Conservation (phyloP, 2,113 vertebrate species). For the Trachemys scripta region DNA sequence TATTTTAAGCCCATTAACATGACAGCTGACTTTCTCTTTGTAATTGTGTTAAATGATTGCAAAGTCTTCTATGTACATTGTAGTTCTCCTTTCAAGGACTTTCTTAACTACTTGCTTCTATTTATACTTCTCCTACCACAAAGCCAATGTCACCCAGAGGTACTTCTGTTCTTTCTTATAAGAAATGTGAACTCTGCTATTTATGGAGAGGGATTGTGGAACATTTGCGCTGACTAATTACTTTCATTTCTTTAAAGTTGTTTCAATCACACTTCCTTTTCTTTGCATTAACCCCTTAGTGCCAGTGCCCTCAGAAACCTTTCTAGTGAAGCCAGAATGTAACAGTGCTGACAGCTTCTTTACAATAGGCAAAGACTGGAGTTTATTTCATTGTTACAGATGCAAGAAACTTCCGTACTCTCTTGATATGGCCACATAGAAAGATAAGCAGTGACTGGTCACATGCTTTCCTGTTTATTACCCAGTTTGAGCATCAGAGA, state of each 20-base stretch:
- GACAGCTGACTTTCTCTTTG: slow-evolving; percentile 49
- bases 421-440: neutral
- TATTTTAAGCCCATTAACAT: slow-evolving; percentile 53
- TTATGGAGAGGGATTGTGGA: slow-evolving; percentile 35
- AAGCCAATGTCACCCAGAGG: slow-evolving; percentile 49
- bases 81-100: slow-evolving; percentile 45
- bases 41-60: slow-evolving; percentile 53
- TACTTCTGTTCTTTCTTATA: slow-evolving; percentile 10
- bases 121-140: slow-evolving; percentile 44
- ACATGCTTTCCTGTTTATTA: slow-evolving; percentile 33
- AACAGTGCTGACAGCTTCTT: accelerated
- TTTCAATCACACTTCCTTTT: neutral
- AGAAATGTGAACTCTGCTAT: slow-evolving; percentile 50
- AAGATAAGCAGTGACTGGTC: slow-evolving; percentile 36
- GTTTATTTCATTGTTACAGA: slow-evolving; percentile 1
- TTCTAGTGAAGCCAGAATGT: neutral
- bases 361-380: neutral
- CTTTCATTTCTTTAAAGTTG: slow-evolving; percentile 52
- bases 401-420: neutral
- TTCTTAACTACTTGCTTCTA: slow-evolving; percentile 62
- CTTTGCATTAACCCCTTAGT: slow-evolving; percentile 28
- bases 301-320: neutral
- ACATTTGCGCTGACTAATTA: slow-evolving; percentile 40
- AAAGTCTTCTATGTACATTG: slow-evolving; percentile 63
- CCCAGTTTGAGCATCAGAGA: slow-evolving; percentile 36